Base-by-base conservation (phyloP, 2,888 invertebrate genomes). In the Nipponacmea schrenckii region DNA sequence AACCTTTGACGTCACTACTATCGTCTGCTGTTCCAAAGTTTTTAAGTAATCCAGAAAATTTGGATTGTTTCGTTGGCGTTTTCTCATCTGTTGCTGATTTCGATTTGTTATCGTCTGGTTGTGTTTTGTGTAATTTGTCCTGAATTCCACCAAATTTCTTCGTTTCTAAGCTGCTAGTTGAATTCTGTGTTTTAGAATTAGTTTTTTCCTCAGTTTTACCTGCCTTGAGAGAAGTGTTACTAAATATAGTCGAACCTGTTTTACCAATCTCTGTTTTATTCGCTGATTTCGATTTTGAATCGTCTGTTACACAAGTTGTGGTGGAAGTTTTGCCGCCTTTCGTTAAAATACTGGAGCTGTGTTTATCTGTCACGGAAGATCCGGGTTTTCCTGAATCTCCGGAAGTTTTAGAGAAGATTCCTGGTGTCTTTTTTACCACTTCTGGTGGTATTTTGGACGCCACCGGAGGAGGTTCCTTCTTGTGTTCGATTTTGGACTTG, bases 121-220 rank as follows among this genome's bases (percentile, higher is more conserved):
- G 70, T 44, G 68, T n/a, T 45, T 56, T 56, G 39, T 39, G 39
- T 39, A 39, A 39, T 10, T 39, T 39, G 10, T 39, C 39, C 39
- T 39, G 39, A 39, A 39, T 39, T 39, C 39, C 39, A 10, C 69
- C 72, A 65, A 72, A 70, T 74, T 74, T 74, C 39, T 39, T 39
- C 39, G 39, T 39, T 39, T 39, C 39, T 39, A 39, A 5, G 8
- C 39, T 39, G 8, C 39, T 39, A 7, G 5, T 5, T 39, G 56
- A 20, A 56, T 8, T 24, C 24, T 7, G 56, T 56, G 10, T 3
- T 56, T 56, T 56, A 24, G 56, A 24, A 24, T 10, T 5, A 20
- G 56, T 10, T 56, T 56, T 56, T 20, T 56, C 20, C 20, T 56
- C 56, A 15, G 20, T 24, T 56, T 20, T 20, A 24, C 20, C 56